Conservation (phyloP, 1,140 invertebrate genomes). For the Acromyrmex echinatior region DNA sequence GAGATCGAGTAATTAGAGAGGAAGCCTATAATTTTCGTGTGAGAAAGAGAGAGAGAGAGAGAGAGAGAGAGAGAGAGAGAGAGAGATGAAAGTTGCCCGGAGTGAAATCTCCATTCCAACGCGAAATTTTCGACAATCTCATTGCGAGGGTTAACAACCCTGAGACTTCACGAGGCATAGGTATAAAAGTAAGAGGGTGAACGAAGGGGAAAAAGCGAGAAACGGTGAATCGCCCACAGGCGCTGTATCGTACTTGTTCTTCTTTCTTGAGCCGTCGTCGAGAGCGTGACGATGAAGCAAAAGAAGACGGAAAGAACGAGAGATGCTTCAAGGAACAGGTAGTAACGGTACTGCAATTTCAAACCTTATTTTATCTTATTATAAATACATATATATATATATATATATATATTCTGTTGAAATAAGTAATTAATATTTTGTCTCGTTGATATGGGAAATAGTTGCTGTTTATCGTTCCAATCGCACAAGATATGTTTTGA, state of each 20-base stretch:
- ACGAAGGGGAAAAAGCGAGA: slow-evolving; percentile 13
- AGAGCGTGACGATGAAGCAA: slow-evolving; percentile 34
- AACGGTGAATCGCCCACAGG: background rate
- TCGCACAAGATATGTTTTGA: background rate
- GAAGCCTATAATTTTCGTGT: slow-evolving; percentile 34
- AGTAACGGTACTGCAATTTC: slow-evolving; percentile 71
- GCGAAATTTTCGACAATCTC: slow-evolving; percentile 54
- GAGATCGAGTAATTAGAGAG: slow-evolving; percentile 34
- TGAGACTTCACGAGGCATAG: slow-evolving; percentile 44
- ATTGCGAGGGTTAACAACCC: slow-evolving; percentile 66
- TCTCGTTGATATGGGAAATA: background rate
- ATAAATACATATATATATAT: slow-evolving; percentile 29
- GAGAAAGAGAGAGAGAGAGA: background rate
- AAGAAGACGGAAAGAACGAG: background rate
- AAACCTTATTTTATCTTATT: slow-evolving; percentile 44
- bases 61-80: too few relatives aligned
- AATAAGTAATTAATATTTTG: slow-evolving; percentile 34
- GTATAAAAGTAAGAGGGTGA: slow-evolving; percentile 24
- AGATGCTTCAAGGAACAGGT: slow-evolving; percentile 72
- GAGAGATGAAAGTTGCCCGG: slow-evolving; percentile 27
- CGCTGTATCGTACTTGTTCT: slow-evolving; percentile 14
- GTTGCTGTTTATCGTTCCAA: background rate
- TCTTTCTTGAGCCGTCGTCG: slow-evolving; percentile 9
- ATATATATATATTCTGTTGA: slow-evolving; percentile 19
- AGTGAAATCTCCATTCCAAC: slow-evolving; percentile 36